Evolutionary conservation across 2,888 invertebrate genomes (phyloP), one percentile per base, ranked within the genome.

Genomic region (Atrina japonica): DNA sequence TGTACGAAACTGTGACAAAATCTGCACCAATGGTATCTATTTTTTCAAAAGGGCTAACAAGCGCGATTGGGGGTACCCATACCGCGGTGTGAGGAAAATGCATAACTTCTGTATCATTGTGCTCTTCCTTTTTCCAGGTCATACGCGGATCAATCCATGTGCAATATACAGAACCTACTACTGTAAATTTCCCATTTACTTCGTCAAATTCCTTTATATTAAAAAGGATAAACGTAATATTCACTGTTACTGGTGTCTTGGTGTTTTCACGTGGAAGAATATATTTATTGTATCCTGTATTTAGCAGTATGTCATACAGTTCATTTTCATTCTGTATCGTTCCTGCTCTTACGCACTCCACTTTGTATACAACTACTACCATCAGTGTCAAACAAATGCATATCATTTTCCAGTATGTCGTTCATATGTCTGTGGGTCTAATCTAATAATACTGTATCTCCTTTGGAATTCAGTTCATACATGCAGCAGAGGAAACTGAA

Each of bases 141-240:
- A 78, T 55, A 16, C 76, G 64, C 2, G 47, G 14, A 41, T 78
- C 78, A 16, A 0, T 18, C 78, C 78, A 78, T 7, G 27, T 49
- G 21, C 74, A 23, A 14, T 55, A 45, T 16, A 78, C 23, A 14
- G 59, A 64, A 18, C 66, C 68, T 23, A 69, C 68, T 2, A 73
- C 67, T 0, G 78, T 63, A 14, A 78, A 63, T 23, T 70, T 68
- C 6, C 74, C 78, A 9, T 66, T 59, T 16, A 76, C 73, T 66
- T 78, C 78, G 43, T 76, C 73, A 43, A 78, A 76, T 45, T 78
- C 76, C 41, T 73, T 61, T 6, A 78, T 70, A 5, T 66, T 66
- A 9, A 67, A 63, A 2, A 78, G 60, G 14, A 59, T 58, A 49
- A 76, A 72, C 0, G 61, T 63, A 5, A 70, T 41, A 30, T 72